Conservation (phyloP, 2,888 invertebrate species). For the Polyommatus icarus region DNA sequence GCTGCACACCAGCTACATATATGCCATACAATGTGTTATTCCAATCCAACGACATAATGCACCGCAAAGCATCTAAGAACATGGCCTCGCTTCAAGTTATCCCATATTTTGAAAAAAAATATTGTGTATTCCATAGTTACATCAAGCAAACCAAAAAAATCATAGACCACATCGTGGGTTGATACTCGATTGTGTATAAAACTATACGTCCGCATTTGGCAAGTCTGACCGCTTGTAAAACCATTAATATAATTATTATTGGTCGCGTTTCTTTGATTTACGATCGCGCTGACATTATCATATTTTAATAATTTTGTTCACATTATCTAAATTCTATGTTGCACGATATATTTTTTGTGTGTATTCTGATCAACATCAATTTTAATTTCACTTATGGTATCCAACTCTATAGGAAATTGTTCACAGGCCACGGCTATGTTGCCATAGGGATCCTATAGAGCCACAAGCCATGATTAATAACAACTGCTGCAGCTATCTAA, state of each 20-base stretch:
- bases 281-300: constrained; percentile 10
- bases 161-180: background rate
- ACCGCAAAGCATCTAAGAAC: no score
- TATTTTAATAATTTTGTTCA: constrained; percentile 13
- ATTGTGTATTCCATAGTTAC: background rate
- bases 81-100: no score
- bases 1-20: no score
- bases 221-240: constrained; percentile 23
- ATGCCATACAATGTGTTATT: no score
- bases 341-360: background rate
- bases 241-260: constrained; percentile 24
- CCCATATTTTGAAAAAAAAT: no score
- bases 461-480: no score
- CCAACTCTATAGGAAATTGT: no score
- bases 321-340: background rate
- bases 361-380: background rate
- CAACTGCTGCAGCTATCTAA: no score
- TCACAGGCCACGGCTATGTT: no score
- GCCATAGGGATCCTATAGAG: no score
- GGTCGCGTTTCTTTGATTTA: constrained; percentile 27
- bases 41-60: no score
- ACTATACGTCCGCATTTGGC: constrained; percentile 5
- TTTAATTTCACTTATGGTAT: background rate
- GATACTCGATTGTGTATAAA: background rate
- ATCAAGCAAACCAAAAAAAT: background rate